Conservation (phyloP, 2,113 vertebrate species). For the Ailurus styani region DNA sequence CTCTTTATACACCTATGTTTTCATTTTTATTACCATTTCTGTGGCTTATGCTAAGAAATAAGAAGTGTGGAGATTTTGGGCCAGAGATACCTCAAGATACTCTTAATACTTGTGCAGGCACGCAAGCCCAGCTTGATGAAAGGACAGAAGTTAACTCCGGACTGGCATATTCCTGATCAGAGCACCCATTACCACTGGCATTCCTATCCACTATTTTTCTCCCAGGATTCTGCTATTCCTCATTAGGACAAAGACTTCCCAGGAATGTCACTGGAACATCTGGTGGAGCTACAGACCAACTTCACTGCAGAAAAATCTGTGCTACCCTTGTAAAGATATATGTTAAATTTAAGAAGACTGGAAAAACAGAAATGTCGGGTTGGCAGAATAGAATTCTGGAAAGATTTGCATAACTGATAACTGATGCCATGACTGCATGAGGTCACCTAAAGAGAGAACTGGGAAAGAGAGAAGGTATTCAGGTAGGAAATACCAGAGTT, state of each 20-base stretch:
- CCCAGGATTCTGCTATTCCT: background rate
- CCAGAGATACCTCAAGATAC: background rate
- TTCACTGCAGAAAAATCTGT: background rate
- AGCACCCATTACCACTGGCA: background rate
- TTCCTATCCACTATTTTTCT: background rate
- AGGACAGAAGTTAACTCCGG: background rate
- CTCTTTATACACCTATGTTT: background rate
- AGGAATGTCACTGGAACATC: background rate
- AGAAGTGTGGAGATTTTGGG: background rate
- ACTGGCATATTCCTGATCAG: background rate
- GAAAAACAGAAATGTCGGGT: background rate
- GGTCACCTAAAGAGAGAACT: background rate
- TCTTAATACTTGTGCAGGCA: background rate
- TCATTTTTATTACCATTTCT: constrained; percentile 16
- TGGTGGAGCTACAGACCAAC: background rate
- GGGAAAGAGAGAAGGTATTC: background rate
- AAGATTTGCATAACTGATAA: background rate
- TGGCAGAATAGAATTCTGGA: background rate
- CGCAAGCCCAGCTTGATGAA: background rate
- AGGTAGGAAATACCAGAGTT: background rate
- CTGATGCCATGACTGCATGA: background rate
- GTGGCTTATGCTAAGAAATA: background rate
- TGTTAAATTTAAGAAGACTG: background rate
- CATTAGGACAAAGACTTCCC: background rate
- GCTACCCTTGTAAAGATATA: background rate